Evolutionary conservation across 2,888 invertebrate species (phyloP).

Genomic region (Eristalinus aeneus): DNA sequence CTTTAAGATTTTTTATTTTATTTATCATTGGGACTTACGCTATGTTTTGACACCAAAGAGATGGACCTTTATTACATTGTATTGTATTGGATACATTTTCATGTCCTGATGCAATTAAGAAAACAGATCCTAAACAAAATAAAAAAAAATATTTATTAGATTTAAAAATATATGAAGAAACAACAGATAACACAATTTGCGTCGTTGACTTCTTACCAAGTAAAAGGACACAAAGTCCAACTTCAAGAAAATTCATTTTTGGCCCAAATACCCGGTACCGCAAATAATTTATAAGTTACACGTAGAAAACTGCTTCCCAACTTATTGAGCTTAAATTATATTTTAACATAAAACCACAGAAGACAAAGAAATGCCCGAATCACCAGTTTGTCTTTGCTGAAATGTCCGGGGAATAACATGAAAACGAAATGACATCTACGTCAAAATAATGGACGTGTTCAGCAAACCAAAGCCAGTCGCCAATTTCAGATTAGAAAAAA

Average conservation of each 20-base stretch:
- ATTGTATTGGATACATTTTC: not conserved
- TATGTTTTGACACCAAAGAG: constrained; percentile 43
- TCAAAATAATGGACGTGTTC: not conserved
- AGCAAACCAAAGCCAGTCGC: not conserved
- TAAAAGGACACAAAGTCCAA: constrained; percentile 38
- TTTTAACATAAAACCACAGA: not conserved
- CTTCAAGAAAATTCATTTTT: constrained; percentile 23
- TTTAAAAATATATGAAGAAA: not conserved
- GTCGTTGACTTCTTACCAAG: constrained; percentile 36
- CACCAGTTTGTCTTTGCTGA: not conserved
- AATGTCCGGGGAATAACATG: not conserved
- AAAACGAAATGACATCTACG: not conserved
- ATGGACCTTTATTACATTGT: constrained; percentile 43
- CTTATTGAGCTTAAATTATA: not conserved
- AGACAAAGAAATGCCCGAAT: constrained; percentile 27
- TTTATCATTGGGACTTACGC: constrained; percentile 23
- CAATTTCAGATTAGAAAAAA: too few relatives aligned
- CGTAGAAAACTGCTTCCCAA: not conserved
- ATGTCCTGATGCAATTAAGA: constrained; percentile 13
- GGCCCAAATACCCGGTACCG: not conserved
- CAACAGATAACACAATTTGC: constrained; percentile 7
- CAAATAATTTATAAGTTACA: not conserved
- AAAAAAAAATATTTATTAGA: not conserved
- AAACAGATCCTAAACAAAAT: constrained; percentile 34
- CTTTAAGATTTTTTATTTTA: not conserved